Conservation (phyloP, 1,140 invertebrate species). For the Phocides pigmalion region DNA sequence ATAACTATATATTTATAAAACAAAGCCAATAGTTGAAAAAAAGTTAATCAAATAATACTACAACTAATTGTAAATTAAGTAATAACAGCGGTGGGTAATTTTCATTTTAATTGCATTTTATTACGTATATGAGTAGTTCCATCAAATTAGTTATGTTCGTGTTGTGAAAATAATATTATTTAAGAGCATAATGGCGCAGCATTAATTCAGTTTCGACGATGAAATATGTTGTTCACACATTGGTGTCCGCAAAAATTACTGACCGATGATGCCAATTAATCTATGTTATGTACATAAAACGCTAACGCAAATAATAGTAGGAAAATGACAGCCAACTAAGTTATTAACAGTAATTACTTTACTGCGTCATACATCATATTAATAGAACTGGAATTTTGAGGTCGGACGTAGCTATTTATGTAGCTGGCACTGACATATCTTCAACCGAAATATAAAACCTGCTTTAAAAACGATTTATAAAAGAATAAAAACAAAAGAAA, state of each 20-base stretch:
- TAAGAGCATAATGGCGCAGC: conserved; percentile 49
- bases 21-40: too few relatives aligned
- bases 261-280: conserved; percentile 36
- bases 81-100: conserved; percentile 45
- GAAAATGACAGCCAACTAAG: not conserved
- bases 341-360: conserved; percentile 5
- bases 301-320: conserved; percentile 8
- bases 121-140: conserved; percentile 44
- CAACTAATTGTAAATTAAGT: not conserved
- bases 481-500: too few relatives aligned
- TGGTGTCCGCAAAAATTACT: conserved; percentile 39
- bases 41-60: too few relatives aligned
- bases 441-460: too few relatives aligned
- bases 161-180: conserved; percentile 48
- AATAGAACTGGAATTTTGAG: too few relatives aligned
- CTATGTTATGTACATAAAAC: conserved; percentile 12
- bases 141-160: conserved; percentile 48
- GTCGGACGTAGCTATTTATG: too few relatives aligned
- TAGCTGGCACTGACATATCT: too few relatives aligned
- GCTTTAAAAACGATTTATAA: too few relatives aligned
- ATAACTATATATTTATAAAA: too few relatives aligned
- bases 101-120: conserved; percentile 59
- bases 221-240: conserved; percentile 48
- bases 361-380: too few relatives aligned
- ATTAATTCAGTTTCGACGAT: conserved; percentile 51